Conservation (phyloP, 2,113 vertebrate genomes). For the Crotalus viridis region DNA sequence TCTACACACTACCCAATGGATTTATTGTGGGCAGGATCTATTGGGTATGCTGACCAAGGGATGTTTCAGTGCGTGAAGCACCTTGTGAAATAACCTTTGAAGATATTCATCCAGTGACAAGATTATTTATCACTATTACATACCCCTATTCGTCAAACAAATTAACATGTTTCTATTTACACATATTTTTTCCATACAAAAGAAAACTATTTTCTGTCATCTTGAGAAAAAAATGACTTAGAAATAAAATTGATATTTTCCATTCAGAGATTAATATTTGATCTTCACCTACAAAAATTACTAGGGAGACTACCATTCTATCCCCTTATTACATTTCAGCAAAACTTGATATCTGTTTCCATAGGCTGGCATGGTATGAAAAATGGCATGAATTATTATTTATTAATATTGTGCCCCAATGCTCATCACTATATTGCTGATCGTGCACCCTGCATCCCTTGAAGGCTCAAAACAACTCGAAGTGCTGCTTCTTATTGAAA, state of each 20-base stretch:
- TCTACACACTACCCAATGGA: too few relatives aligned
- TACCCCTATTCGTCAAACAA: slow-evolving; percentile 8
- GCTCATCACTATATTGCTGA: not conserved
- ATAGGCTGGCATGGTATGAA: not conserved
- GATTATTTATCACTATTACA: not conserved
- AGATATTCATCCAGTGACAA: not conserved
- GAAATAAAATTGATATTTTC: not conserved
- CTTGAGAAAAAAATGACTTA: not conserved
- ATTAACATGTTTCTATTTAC: not conserved
- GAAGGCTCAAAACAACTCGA: not conserved
- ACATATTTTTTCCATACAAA: not conserved
- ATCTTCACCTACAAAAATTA: not conserved
- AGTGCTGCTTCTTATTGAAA: not conserved
- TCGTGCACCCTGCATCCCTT: not conserved
- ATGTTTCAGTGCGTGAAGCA: too few relatives aligned
- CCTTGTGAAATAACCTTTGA: too few relatives aligned
- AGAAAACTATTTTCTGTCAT: not conserved
- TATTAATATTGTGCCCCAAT: not conserved
- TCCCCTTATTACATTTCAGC: not conserved
- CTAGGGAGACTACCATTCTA: not conserved
- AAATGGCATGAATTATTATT: not conserved
- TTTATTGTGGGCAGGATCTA: too few relatives aligned
- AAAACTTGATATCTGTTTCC: not conserved
- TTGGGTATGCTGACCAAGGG: too few relatives aligned
- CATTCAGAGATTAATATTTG: not conserved